Conservation (phyloP, 1,140 invertebrate species). For the Papilio dardanus region DNA sequence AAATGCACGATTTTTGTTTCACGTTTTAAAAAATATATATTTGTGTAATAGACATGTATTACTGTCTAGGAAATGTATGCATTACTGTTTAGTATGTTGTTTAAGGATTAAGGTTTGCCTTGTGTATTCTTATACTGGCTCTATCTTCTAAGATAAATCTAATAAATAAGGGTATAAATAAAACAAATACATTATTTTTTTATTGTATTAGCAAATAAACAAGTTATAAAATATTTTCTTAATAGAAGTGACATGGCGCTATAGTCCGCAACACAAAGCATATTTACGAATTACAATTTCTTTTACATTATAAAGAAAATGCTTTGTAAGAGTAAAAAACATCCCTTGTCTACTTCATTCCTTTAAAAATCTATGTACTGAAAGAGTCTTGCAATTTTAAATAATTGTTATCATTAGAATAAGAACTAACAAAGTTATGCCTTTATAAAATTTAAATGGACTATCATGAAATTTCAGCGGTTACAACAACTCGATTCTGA, state of each 20-base stretch:
- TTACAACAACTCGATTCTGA: conserved; percentile 70
- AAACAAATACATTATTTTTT: conserved; percentile 55
- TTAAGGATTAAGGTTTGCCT: too few relatives aligned
- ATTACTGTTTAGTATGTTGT: too few relatives aligned
- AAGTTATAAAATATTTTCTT: conserved; percentile 81
- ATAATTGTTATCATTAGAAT: conserved; percentile 14
- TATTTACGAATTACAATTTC: conserved; percentile 57
- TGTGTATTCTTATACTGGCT: background rate
- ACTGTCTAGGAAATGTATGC: too few relatives aligned
- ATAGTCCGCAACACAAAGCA: conserved; percentile 65
- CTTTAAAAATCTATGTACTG: conserved; percentile 21
- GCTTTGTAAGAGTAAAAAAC: conserved; percentile 25
- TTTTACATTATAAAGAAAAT: conserved; percentile 17
- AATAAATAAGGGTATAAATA: conserved; percentile 43
- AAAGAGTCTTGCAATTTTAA: conserved; percentile 12
- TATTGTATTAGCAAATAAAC: conserved; percentile 82
- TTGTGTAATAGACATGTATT: too few relatives aligned
- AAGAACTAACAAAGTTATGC: conserved; percentile 19
- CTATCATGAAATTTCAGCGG: conserved; percentile 57
- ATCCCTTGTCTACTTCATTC: conserved; percentile 2
- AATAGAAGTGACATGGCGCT: conserved; percentile 77
- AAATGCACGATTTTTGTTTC: too few relatives aligned
- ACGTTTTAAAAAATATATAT: too few relatives aligned
- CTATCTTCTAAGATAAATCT: too few relatives aligned
- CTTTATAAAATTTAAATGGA: conserved; percentile 40